These are phyloP conservation scores for Neoitamus cyanurus DNA, from an alignment of 2,888 invertebrate genomes.

Conservation along the genomic window DNA sequence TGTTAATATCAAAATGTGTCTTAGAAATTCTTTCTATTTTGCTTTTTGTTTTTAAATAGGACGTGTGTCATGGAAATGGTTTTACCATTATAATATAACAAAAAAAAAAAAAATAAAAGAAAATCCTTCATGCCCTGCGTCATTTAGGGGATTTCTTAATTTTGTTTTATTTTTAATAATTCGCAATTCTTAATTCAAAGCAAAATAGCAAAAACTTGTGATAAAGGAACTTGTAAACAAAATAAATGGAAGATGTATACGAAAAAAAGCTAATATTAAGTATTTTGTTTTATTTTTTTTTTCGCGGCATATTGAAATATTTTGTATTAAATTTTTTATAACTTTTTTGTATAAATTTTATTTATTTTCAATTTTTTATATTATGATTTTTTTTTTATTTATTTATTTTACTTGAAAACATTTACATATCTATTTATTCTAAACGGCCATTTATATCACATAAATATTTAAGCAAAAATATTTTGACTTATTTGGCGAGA, in stretches of 20 bases:
- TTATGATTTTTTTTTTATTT: neutral
- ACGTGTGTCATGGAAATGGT: neutral
- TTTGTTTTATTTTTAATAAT: no score
- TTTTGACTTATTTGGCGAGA: neutral
- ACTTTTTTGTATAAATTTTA: neutral
- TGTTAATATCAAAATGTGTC: neutral
- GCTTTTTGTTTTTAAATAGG: neutral
- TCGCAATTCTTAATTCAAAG: no score
- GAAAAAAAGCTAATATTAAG: no score
- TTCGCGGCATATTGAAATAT: neutral
- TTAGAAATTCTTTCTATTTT: neutral
- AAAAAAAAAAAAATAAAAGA: no score
- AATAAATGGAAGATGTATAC: no score
- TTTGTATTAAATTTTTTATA: neutral
- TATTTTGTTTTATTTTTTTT: neutral
- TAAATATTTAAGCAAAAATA: neutral
- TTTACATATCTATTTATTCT: neutral
- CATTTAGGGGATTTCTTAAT: no score
- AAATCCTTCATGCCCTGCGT: no score
- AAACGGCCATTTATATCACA: constrained; percentile 1
- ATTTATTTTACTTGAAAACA: neutral
- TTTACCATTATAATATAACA: neutral
- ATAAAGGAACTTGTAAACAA: no score
- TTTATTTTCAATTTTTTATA: neutral
- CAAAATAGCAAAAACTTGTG: no score